Evolutionary conservation across 2,888 invertebrate genomes (phyloP).

Genomic region (Allacma fusca): DNA sequence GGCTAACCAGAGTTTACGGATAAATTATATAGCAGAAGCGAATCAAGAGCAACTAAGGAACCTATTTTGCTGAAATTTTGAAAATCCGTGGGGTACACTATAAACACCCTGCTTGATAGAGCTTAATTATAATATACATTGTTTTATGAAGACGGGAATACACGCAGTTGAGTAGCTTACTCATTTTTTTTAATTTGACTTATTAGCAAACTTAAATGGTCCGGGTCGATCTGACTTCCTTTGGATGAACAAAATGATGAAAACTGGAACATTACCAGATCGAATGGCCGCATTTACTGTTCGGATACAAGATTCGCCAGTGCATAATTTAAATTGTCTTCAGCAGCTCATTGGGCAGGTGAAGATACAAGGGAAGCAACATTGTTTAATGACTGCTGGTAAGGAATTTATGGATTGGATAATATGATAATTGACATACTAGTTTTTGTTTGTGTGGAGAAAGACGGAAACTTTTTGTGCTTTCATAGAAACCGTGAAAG

Average conservation of each 20-base stretch:
- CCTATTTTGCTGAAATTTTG: no score
- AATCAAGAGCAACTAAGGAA: no score
- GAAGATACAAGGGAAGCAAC: slow-evolving; percentile 68
- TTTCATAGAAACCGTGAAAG: slow-evolving; percentile 75
- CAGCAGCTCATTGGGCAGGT: slow-evolving; percentile 78
- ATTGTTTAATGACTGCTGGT: slow-evolving; percentile 63
- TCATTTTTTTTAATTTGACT: slow-evolving; percentile 34
- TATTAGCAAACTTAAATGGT: slow-evolving; percentile 68
- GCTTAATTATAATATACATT: no score
- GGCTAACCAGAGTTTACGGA: no score
- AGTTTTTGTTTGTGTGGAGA: not conserved
- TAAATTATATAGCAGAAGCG: no score
- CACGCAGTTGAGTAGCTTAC: no score
- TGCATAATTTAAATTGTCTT: slow-evolving; percentile 78
- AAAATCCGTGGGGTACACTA: no score
- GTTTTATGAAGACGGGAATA: no score
- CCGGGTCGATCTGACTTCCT: slow-evolving; percentile 72
- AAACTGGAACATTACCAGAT: slow-evolving; percentile 83
- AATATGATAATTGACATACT: not conserved
- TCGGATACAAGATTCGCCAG: slow-evolving; percentile 81
- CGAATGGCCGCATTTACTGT: slow-evolving; percentile 85
- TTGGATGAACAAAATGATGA: slow-evolving; percentile 81
- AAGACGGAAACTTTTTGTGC: no score
- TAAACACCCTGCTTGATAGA: no score
- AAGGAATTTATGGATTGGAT: slow-evolving; percentile 27